Base-by-base conservation (phyloP, 2,888 invertebrate genomes). In the Eupeodes luniger region DNA sequence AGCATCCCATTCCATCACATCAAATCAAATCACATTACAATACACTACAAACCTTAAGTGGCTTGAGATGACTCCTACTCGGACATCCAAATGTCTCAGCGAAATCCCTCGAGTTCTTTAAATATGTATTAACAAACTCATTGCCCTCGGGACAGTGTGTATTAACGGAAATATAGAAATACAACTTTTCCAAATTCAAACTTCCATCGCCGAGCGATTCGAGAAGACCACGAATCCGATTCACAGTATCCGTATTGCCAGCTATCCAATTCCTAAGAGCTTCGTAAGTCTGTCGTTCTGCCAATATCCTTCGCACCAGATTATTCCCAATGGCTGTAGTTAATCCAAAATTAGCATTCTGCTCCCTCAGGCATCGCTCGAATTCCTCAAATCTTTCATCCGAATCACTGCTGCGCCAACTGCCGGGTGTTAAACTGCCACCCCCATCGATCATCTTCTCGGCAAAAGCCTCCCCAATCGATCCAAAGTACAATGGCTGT, bases 321-420 rank as follows among this genome's bases (percentile, higher is more conserved):
- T 92, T 92, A 80, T 93, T 91, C 14, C 67, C 74, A 59, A 85
- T 69, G 51, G 51, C 16, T 44, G 34, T 47, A 1, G 78, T 69
- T 10, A 57, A 75, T 44, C n/a, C 10, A 12, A 90, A 53, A 88
- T 91, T 91, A 49, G 70, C 90, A 49, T 85, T 90, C 57, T 89
- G 89, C 53, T 83, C 83, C 16, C 72, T 77, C 5, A 91, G 82
- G 75, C 93, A 93, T 36, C 89, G 89, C n/a, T 91, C 89, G 4
- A 92, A 91, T 36, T 76, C 80, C 9, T 79, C 88, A 84, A 92
- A 93, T 12, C 91, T 90, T 5, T 89, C 90, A n/a, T 93, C 93
- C 2, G 93, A 93, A 77, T 93, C 93, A 66, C 89, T 91, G 81
- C 93, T 93, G 59, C 93, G 91, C 93, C 93, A 93, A 16, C 93